Evolutionary conservation across 2,113 vertebrate species (phyloP).

Genomic region (Notothenia rossii): DNA sequence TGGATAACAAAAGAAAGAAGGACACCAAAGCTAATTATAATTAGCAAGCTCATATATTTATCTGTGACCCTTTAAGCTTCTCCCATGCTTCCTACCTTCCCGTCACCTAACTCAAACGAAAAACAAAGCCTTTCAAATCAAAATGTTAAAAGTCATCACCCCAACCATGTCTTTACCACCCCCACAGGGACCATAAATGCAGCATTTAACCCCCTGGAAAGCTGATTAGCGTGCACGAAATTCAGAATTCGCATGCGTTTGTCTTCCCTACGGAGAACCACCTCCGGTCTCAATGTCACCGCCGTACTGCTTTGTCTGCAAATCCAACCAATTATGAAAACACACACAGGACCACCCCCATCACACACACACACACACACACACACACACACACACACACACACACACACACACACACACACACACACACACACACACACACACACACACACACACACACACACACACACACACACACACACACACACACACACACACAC

Average conservation of each 20-base stretch:
- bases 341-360: not conserved
- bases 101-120: not conserved
- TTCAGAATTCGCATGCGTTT: not conserved
- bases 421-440: not conserved
- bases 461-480: not conserved
- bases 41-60: too few species aligned
- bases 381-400: constrained; percentile 17
- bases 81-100: too few species aligned
- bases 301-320: constrained; percentile 67
- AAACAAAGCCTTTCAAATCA: constrained; percentile 15
- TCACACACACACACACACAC: constrained; percentile 19
- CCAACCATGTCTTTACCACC: not conserved
- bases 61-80: too few species aligned
- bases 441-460: constrained; percentile 1
- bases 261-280: constrained; percentile 22
- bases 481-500: not conserved
- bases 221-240: not conserved
- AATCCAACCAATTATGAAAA: constrained; percentile 57
- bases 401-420: constrained; percentile 6
- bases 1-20: too few species aligned
- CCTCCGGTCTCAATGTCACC: constrained; percentile 64
- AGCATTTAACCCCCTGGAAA: not conserved
- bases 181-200: not conserved
- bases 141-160: constrained; percentile 29
- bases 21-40: too few species aligned